A percentile compares a stretch with the other conserved stretches of the same genome.
phyloP scores from a whole-genome alignment of 2,888 invertebrate species.

The Ochropleura leucogaster region DNA sequence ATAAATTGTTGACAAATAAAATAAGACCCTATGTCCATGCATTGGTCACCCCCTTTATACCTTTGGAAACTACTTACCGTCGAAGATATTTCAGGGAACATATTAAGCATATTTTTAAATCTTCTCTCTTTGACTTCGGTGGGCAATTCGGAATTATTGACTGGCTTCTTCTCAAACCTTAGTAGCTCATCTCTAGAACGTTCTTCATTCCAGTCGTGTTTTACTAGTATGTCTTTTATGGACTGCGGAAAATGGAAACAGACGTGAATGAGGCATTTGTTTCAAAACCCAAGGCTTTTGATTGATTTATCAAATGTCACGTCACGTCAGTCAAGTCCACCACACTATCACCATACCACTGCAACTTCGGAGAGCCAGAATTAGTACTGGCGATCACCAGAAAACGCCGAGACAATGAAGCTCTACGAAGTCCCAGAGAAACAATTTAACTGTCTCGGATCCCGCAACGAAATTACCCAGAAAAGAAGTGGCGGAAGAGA shows the following conservation, averaged over 20 bases:
- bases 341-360: too few species aligned
- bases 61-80: conserved; percentile 83
- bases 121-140: conserved; percentile 89
- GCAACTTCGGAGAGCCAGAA: too few species aligned
- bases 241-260: conserved; percentile 78
- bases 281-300: not conserved
- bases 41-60: not conserved
- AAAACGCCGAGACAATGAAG: too few species aligned
- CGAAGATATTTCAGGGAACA: conserved; percentile 91
- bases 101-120: conserved; percentile 91
- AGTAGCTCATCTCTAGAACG: conserved; percentile 88
- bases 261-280: not conserved
- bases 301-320: not conserved
- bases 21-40: not conserved
- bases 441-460: too few species aligned
- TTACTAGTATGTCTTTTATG: conserved; percentile 89
- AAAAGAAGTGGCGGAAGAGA: too few species aligned
- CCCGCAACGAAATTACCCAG: too few species aligned
- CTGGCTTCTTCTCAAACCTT: conserved; percentile 45
- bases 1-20: not conserved
- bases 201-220: conserved; percentile 90
- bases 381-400: too few species aligned
- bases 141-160: conserved; percentile 75
- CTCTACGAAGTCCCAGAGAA: too few species aligned
- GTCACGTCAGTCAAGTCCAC: too few species aligned